phyloP scores from a whole-genome alignment of 2,888 invertebrate species.

The Coenonympha arcania region DNA sequence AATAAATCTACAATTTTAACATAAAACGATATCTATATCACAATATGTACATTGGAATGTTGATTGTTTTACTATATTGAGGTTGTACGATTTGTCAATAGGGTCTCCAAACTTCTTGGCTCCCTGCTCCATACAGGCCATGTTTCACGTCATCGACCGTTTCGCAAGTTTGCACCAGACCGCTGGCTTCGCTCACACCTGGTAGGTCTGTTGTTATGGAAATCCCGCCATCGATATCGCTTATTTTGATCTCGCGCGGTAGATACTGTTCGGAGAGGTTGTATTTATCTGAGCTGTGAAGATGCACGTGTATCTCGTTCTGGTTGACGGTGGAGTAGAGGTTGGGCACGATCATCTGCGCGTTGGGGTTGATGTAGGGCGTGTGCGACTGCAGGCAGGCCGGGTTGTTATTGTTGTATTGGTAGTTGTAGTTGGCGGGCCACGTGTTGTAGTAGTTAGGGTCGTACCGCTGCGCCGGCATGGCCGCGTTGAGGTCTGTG shows the following conservation, averaged over 20 bases:
- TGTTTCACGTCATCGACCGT: constrained; percentile 72
- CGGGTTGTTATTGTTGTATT: constrained; percentile 77
- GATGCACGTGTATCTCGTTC: constrained; percentile 87
- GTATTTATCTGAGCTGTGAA: constrained; percentile 80
- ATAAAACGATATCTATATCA: constrained; percentile 51
- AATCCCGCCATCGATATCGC: constrained; percentile 73
- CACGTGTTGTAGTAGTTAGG: constrained; percentile 76
- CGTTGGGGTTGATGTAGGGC: constrained; percentile 75
- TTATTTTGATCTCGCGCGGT: constrained; percentile 75
- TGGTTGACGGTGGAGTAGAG: constrained; percentile 89
- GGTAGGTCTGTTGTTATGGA: constrained; percentile 71
- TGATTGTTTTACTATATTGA: constrained; percentile 36
- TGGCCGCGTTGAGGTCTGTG: constrained; percentile 60
- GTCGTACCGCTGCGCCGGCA: constrained; percentile 63
- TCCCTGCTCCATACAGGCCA: constrained; percentile 52
- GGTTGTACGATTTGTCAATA: constrained; percentile 71
- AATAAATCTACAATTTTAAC: constrained; percentile 31
- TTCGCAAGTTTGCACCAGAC: constrained; percentile 69
- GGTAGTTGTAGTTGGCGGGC: constrained; percentile 79
- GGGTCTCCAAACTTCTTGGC: constrained; percentile 82
- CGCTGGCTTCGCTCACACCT: constrained; percentile 62
- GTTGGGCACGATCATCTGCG: constrained; percentile 84
- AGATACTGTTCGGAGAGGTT: constrained; percentile 77
- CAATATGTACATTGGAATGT: constrained; percentile 66
- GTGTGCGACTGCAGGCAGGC: constrained; percentile 72